Evolutionary conservation across 2,888 invertebrate genomes (phyloP), one percentile per base, ranked within the genome.

Genomic region (Poecilus cupreus): DNA sequence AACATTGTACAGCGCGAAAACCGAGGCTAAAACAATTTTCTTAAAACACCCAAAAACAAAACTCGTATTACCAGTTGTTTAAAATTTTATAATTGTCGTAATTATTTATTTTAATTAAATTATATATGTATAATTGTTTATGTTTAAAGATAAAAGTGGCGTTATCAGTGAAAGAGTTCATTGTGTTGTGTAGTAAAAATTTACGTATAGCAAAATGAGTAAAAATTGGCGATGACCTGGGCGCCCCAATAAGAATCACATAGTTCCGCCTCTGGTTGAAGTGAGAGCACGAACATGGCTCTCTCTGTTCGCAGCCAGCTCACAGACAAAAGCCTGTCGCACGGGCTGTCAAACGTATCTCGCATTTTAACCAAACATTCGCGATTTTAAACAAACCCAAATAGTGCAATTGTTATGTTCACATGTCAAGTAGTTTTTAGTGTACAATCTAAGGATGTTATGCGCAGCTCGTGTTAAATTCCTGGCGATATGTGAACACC

Each of bases 251-350:
- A 51, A 75, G 32, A 72, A 46, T 75, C 26, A 18, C 43, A 16
- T 32, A 16, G 39, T 18, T 32, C 75, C 51, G 51, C 75, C 75
- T 22, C 16, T 57, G 77, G 13, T 11, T 77, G 60, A 77, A 57
- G 77, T 60, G 77, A 77, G 77, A 77, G 77, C 60, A 49, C 82
- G 37, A 22, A 72, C 78, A 74, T 68, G 43, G 82, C 68, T 64
- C 74, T 78, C 78, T 57, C 54, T 72, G 64, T 60, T 64, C 75
- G 68, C 54, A 68, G 82, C 82, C 82, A 80, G 79, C 76, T 68
- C 37, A 39, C 82, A 82, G 82, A 82, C 83, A 83, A 83, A 83
- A 83, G 82, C 70, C 57, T 26, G 77, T 74, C 79, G 39, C 46
- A 26, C 74, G 68, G 81, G 22, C 46, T 77, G 81, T 83, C 77